Base-by-base conservation (phyloP, 1,140 invertebrate species). In the Euura lappo region DNA sequence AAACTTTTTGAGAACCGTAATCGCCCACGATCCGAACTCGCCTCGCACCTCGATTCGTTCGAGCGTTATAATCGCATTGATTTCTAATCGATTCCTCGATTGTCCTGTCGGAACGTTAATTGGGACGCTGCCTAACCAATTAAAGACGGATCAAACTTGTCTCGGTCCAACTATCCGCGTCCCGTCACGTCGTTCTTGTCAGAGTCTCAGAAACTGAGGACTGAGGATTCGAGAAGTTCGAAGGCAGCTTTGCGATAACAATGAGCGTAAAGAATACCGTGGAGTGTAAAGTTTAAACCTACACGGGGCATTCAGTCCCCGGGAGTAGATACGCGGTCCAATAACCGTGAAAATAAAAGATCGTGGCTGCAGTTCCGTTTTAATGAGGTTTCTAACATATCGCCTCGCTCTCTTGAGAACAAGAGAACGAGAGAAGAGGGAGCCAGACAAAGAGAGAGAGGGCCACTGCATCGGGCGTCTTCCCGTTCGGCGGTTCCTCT, bases 41-140 rank as follows among this genome's bases (percentile, higher is more conserved):
- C 78, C 77, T 79, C 76, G 46, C 69, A 76, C 80, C 71, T 75
- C 71, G 72, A 80, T 78, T 77, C 81, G 78, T 74, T 79, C 72
- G 75, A 78, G 80, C 77, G 78, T 78, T 83, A 79, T 82, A 82
- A 83, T 84, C 82, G 79, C 79, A 81, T 79, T 83, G 84, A 85
- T 85, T 85, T 80, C 79, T 84, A 85, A 86, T 85, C 81, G 83
- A 85, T 79, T 79, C 79, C 80, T 80, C 79, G 79, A 84, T 84
- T 84, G 84, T 82, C 79, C 73, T 74, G 80, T 1, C 72, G 74
- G 74, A 75, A 79, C 81, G 81, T 84, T 84, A 85, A 85, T 85
- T 84, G 83, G 79, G 74, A 60, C 51, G 3, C 51, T 8, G 51
- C 4, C 74, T 71, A 72, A 11, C 71, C 77, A 80, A 82, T 82